Conservation (phyloP, 1,140 invertebrate species). For the Pseudoatta argentina region DNA sequence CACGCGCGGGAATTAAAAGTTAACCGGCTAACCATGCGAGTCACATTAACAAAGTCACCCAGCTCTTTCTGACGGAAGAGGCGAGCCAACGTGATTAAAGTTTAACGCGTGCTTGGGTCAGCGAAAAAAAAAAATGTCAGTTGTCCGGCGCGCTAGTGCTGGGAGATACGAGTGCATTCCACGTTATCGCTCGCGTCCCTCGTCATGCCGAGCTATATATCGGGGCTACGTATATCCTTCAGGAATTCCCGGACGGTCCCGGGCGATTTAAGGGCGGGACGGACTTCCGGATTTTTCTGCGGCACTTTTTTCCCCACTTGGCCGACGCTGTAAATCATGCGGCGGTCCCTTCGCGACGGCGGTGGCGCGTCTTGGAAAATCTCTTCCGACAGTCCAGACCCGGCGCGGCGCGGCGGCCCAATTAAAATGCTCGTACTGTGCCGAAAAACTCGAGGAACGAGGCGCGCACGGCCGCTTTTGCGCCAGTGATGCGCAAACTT, state of each 20-base stretch:
- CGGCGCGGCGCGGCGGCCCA: slow-evolving; percentile 39
- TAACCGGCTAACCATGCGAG: slow-evolving; percentile 62
- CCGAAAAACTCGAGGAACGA: slow-evolving; percentile 60
- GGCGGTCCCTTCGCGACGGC: slow-evolving; percentile 16
- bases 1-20: slow-evolving; percentile 53
- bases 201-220: slow-evolving; percentile 65
- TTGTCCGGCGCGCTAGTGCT: slow-evolving; percentile 47
- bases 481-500: slow-evolving; percentile 68
- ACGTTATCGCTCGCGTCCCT: slow-evolving; percentile 65
- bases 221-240: slow-evolving; percentile 64
- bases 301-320: slow-evolving; percentile 40
- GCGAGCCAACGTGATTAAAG: slow-evolving; percentile 52
- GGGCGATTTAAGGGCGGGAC: slow-evolving; percentile 64
- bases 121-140: slow-evolving; percentile 22
- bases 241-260: slow-evolving; percentile 68
- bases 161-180: slow-evolving; percentile 65
- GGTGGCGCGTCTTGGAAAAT: slow-evolving; percentile 63
- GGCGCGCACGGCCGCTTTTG: slow-evolving; percentile 13
- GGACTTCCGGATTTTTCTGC: slow-evolving; percentile 68
- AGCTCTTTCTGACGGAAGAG: slow-evolving; percentile 61
- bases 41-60: slow-evolving; percentile 61
- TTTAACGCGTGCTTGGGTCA: slow-evolving; percentile 65
- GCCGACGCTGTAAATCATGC: slow-evolving; percentile 39
- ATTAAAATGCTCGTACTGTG: slow-evolving; percentile 67
- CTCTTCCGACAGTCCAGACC: slow-evolving; percentile 63